Evolutionary conservation across 2,888 invertebrate genomes (phyloP), one percentile per base, ranked within the genome.

Genomic region (Mycalesis mineus): DNA sequence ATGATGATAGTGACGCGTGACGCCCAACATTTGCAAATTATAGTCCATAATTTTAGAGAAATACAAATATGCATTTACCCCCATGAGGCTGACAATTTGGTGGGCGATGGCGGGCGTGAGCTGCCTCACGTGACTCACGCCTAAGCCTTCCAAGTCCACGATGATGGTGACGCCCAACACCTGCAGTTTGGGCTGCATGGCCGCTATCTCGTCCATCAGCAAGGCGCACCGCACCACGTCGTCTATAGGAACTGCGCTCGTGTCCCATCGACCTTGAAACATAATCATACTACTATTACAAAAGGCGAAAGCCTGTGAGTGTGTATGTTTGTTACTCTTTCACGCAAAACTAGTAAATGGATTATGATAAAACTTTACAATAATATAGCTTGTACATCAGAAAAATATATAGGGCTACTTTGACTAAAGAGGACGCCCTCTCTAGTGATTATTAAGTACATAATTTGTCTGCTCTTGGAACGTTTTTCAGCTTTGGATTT

Each of bases 1-100:
- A 88, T 83, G 4, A 88, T 72, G 31, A 88, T 80, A 49, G 88
- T 87, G 45, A 84, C n/a, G n/a, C n/a, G n/a, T n/a, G n/a, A n/a
- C 80, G 5, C 88, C 88, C 7, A 89, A 72, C 61, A 89, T 83
- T 68, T 89, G 88, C 2, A 88, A n/a, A n/a, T n/a, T n/a, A n/a
- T n/a, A n/a, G n/a, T n/a, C n/a, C n/a, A n/a, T n/a, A n/a, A n/a
- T n/a, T n/a, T n/a, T n/a, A 0, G 2, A 37, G n/a, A 37, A 15
- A 55, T 36, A 36, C 48, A n/a, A 17, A 60, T 11, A 9, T 4
- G 11, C 11, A 9, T 36, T 72, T 63, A 89, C 88, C 72, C 88
- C 88, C 82, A 88, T 84, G 5, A 89, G 69, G 36, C 76, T 79
- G 47, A 87, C 85, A 11, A 88, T 84, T 65, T 88, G 88, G 13